Base-by-base conservation (phyloP, 2,113 vertebrate species). In the Nothoprocta perdicaria region DNA sequence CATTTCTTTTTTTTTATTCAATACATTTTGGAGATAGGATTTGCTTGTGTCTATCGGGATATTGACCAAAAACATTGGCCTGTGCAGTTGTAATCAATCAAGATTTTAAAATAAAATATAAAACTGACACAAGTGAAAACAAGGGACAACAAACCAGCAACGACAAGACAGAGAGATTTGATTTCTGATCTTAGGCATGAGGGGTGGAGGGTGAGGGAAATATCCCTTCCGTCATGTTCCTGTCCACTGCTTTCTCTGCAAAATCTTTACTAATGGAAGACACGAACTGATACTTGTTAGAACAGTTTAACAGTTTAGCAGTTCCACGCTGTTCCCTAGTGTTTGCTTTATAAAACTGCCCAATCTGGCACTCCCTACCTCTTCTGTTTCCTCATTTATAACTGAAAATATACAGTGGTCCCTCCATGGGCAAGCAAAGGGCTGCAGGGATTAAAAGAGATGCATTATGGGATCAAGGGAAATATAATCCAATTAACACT, bases 401-500 rank as follows among this genome's bases (percentile, higher is more conserved):
- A 74, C 33, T 86, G 83, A 87, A 97, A 97, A 93, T 74, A 72
- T 52, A 92, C 14, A 90, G 74, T 77, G 82, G 66, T 81, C 95
- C 80, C n/a, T 92, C 90, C 80, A 41, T 2, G 14, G 74, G 45
- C 53, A 84, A 89, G 65, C 48, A 95, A 86, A 94, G 74, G 66
- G 60, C 23, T 86, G 48, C 22, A 33, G 24, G 33, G 62, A 88
- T 80, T 71, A 60, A 93, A 50, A 45, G 7, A 88, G n/a, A 57
- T 55, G 18, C 48, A 76, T 82, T 88, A 76, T 27, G 45, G 40
- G 35, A 29, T 50, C 72, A 33, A 76, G 38, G 41, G 40, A 80
- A 95, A 86, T 60, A 82, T 52, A 96, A 93, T 69, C 43, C 50
- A 95, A 93, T 96, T 94, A 97, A 90, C 92, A 94, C 29, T 90